Evolutionary conservation across 2,888 invertebrate genomes (phyloP).

Genomic region (Rhingia rostrata): DNA sequence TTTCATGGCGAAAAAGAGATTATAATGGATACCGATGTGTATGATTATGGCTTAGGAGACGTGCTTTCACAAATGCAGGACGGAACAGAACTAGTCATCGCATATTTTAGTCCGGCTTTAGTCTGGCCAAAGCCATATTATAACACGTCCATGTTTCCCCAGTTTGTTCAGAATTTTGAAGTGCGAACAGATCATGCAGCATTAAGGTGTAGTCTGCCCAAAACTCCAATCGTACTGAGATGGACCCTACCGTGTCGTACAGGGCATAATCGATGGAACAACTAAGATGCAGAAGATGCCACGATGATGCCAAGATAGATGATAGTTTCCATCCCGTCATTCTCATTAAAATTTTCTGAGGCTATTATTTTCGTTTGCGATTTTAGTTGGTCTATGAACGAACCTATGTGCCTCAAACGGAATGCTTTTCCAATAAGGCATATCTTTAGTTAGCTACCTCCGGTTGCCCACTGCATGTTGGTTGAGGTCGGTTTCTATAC

Average conservation of each 20-base stretch:
- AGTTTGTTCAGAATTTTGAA: conserved; percentile 16
- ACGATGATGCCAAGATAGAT: background rate
- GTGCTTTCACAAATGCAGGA: conserved; percentile 39
- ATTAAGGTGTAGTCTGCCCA: conserved; percentile 34
- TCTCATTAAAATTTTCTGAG: too few species aligned
- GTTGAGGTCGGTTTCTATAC: too few species aligned
- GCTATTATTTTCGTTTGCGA: too few species aligned
- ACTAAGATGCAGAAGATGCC: conserved; percentile 38
- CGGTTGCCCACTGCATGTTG: too few species aligned
- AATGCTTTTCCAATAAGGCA: too few species aligned
- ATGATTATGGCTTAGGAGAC: conserved; percentile 27
- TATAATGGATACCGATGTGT: conserved; percentile 36
- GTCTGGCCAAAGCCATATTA: too few species aligned
- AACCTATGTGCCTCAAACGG: too few species aligned
- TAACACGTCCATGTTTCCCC: conserved; percentile 29
- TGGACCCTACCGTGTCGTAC: conserved; percentile 19
- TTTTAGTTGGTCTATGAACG: too few species aligned
- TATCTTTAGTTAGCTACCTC: too few species aligned
- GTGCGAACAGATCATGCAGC: conserved; percentile 33
- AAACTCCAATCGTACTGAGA: conserved; percentile 37
- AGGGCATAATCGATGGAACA: conserved; percentile 25
- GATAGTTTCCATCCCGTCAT: too few species aligned
- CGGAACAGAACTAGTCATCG: conserved; percentile 59
- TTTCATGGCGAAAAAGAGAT: conserved; percentile 2
- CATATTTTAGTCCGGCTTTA: conserved; percentile 15